A percentile compares a stretch with the other conserved stretches of the same genome.
Conservation (phyloP, 1,140 invertebrate genomes). For the Oryzaephilus surinamensis region DNA sequence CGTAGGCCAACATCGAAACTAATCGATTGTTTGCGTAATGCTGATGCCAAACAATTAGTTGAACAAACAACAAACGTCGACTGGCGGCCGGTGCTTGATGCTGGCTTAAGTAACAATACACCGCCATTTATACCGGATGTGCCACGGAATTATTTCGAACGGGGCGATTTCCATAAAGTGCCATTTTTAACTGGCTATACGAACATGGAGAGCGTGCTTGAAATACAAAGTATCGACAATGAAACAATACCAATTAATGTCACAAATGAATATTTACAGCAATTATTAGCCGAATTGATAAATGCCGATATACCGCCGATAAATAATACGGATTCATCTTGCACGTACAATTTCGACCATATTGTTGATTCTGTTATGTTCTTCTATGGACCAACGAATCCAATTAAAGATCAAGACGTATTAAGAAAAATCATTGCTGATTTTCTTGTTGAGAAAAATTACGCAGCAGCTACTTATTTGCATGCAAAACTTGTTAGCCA, state of each 20-base stretch:
- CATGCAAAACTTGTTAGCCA: constrained; percentile 53
- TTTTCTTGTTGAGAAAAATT: constrained; percentile 62
- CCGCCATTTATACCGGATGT: constrained; percentile 54
- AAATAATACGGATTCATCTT: constrained; percentile 46
- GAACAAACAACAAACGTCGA: constrained; percentile 50
- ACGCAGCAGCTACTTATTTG: constrained; percentile 54
- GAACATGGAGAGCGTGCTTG: constrained; percentile 64
- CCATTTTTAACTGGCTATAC: constrained; percentile 63
- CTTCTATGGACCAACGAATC: constrained; percentile 50
- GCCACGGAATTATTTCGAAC: constrained; percentile 49
- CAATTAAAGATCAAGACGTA: constrained; percentile 45
- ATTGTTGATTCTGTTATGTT: constrained; percentile 63
- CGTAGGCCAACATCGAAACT: constrained; percentile 49
- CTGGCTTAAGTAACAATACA: constrained; percentile 52
- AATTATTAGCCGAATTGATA: constrained; percentile 48
- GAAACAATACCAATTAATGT: constrained; percentile 43
- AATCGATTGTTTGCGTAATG: constrained; percentile 55
- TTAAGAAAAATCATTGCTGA: constrained; percentile 50
- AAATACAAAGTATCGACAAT: constrained; percentile 43
- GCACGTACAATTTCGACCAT: constrained; percentile 54
- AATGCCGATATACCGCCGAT: constrained; percentile 44
- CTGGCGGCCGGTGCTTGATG: constrained; percentile 67
- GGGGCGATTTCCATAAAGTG: constrained; percentile 48
- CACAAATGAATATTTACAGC: constrained; percentile 42
- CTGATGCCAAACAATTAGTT: constrained; percentile 45